Evolutionary conservation across 2,888 invertebrate genomes (phyloP), one percentile per base, ranked within the genome.

Genomic region (Ashinkailepas kermadecensis): DNA sequence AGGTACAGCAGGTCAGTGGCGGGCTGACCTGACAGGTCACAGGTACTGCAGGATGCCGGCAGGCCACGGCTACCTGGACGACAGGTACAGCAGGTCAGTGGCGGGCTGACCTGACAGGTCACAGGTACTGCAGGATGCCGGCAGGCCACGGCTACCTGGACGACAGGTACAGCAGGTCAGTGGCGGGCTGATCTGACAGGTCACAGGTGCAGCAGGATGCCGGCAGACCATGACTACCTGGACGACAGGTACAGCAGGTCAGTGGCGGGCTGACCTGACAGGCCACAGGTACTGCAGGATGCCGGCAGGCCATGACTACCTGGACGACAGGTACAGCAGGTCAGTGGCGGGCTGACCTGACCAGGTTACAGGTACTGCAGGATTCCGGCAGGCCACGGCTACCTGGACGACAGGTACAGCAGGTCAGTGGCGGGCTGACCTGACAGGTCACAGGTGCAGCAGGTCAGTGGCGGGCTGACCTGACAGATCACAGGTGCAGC

Each of bases 231-330:
- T 39, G 39, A 39, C 39, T 39, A 39, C 39, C 39, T 39, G 39
- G 1, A 39, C 39, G 4, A 4, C 39, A 39, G 39, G 39, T 39
- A 39, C 39, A 39, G 39, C 39, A 39, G 39, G 39, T 39, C 39
- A 39, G 4, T 39, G 82, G 83, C 25, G 83, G 82, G 79, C 84
- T 83, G 83, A 81, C 83, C 23, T 39, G 84, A 83, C 82, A 82
- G 83, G 84, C 18, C 84, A 84, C 78, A 83, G 82, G 74, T 84
- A 84, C 83, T 80, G 83, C 81, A 74, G 82, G 64, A 57, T 65
- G 62, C 64, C 80, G 1, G 56, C 79, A 3, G 62, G 74, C 11
- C 74, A 80, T 56, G 82, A n/a, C 11, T 79, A 58, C 58, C 58
- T 79, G 12, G 78, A 79, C 13, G 78, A 79, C 58, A 57, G 79